Evolutionary conservation across 2,113 vertebrate genomes (phyloP).

Genomic region (Calyptomena viridis): DNA sequence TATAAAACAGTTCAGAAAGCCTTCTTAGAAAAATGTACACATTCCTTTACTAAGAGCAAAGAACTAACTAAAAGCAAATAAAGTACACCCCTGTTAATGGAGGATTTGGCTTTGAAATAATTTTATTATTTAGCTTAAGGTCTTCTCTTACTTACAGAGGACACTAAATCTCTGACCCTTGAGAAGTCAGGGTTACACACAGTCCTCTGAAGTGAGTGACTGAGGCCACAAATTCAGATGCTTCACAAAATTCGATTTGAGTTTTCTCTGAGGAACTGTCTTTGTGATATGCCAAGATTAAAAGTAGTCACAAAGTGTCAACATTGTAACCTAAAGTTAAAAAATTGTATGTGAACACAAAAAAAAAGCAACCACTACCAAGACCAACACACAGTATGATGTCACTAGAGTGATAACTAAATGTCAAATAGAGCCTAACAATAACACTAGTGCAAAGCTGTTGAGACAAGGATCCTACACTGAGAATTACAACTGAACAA

Average conservation of each 20-base stretch:
- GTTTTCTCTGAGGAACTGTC: neutral
- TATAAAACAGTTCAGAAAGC: neutral
- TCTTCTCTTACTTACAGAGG: neutral
- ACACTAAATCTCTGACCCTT: neutral
- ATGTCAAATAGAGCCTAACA: neutral
- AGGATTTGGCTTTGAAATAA: neutral
- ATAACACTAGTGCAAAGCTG: neutral
- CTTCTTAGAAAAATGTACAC: neutral
- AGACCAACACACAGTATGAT: accelerated
- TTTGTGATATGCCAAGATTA: neutral
- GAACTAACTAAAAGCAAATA: neutral
- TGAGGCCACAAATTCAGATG: neutral
- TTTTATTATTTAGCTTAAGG: neutral
- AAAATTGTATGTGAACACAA: neutral
- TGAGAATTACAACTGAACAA: neutral
- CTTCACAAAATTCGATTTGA: neutral
- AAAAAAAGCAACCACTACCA: neutral
- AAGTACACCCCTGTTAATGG: neutral
- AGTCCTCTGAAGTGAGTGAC: neutral
- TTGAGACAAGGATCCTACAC: neutral
- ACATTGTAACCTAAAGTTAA: neutral
- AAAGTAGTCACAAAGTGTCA: neutral
- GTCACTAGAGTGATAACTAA: neutral
- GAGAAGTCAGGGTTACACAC: neutral
- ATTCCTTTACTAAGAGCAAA: neutral